A percentile compares a stretch with the other conserved stretches of the same genome.
Evolutionary conservation across 2,888 invertebrate species (phyloP).

Genomic region (Megalurothrips usitatus): DNA sequence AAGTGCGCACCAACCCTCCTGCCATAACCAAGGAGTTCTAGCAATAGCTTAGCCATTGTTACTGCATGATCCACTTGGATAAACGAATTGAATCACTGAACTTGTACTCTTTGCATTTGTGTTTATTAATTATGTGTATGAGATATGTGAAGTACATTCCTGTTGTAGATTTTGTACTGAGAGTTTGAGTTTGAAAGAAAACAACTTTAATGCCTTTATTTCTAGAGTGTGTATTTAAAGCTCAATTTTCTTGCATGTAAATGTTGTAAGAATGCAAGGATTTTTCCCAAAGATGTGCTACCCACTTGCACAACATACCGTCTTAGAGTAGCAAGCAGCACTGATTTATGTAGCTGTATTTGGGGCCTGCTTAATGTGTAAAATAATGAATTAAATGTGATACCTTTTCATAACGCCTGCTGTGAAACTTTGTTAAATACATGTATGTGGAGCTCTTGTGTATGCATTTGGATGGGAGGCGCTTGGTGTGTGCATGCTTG

Average conservation of each 20-base stretch:
- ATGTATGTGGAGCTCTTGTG: conserved; percentile 12
- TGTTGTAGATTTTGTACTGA: conserved; percentile 8
- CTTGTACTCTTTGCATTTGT: background rate
- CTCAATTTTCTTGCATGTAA: conserved; percentile 20
- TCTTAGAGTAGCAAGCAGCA: conserved; percentile 22
- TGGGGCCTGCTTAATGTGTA: conserved; percentile 16
- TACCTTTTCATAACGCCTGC: conserved; percentile 7
- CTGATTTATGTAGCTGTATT: conserved; percentile 14
- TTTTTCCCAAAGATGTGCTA: conserved; percentile 20
- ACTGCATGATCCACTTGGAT: background rate
- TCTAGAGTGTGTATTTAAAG: conserved; percentile 17
- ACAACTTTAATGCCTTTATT: background rate
- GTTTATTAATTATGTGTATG: background rate
- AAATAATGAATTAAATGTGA: conserved; percentile 24
- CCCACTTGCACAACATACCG: conserved; percentile 22
- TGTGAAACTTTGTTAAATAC: conserved; percentile 8
- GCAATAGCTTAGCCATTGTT: background rate
- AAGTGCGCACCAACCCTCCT: conserved; percentile 3
- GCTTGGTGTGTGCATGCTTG: conserved; percentile 20
- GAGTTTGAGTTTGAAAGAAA: background rate
- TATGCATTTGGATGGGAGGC: conserved; percentile 24
- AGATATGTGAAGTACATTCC: conserved; percentile 19
- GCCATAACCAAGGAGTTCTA: background rate
- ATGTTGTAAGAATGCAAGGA: background rate
- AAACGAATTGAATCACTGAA: background rate